Percentiles rank a stretch among this genome's conserved stretches.
Evolutionary conservation across 2,113 vertebrate species (phyloP).

Genomic region (Cyanoderma ruficeps): DNA sequence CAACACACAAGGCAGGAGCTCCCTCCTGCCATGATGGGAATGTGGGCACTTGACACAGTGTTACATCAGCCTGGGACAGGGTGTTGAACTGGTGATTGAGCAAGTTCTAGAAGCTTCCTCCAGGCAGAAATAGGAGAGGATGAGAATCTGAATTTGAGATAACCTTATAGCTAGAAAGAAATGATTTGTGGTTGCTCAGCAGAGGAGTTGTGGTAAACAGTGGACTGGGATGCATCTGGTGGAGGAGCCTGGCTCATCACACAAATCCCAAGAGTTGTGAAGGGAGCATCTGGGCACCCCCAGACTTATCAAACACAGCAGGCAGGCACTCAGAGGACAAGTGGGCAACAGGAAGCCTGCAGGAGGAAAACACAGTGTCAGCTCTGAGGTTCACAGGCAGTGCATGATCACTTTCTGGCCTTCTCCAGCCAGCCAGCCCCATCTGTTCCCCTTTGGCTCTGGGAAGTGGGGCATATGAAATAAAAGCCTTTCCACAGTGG

Average conservation of each 20-base stretch:
- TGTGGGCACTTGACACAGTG: no score
- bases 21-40: not conserved
- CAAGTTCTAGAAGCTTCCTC: not conserved
- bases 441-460: rapidly evolving
- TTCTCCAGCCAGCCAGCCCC: not conserved
- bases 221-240: not conserved
- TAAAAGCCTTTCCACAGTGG: not conserved
- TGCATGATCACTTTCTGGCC: not conserved
- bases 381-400: not conserved
- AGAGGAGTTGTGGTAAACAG: not conserved
- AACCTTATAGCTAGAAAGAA: not conserved
- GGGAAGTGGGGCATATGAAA: not conserved
- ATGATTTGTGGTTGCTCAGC: not conserved
- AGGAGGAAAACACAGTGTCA: not conserved
- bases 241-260: not conserved
- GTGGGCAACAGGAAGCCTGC: not conserved
- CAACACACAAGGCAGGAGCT: not conserved
- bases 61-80: not conserved
- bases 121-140: not conserved
- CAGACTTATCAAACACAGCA: not conserved
- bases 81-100: not conserved
- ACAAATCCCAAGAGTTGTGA: not conserved
- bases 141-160: not conserved
- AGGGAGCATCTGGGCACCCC: not conserved
- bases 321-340: not conserved